Evolutionary conservation across 1,140 invertebrate species (phyloP).

Genomic region (Mizuhopecten yessoensis): DNA sequence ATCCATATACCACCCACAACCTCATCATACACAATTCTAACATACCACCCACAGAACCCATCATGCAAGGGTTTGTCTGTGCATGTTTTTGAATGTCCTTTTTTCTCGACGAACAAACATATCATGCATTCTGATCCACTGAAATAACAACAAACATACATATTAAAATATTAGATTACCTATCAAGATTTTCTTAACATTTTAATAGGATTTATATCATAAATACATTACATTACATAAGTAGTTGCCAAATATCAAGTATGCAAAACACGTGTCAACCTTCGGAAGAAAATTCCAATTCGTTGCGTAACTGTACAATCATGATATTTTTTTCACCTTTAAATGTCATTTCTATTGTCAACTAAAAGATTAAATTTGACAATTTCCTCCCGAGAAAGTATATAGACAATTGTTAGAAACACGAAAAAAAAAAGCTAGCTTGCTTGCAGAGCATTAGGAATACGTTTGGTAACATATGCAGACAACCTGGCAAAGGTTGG

Average conservation of each 20-base stretch:
- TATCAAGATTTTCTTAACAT: neutral
- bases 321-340: neutral
- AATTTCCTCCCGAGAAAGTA: neutral
- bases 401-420: neutral
- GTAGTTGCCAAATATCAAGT: neutral
- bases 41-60: too few relatives aligned
- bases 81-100: too few relatives aligned
- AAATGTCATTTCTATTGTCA: slow-evolving; percentile 25
- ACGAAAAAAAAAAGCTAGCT: neutral
- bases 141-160: too few relatives aligned
- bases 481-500: neutral
- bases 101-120: too few relatives aligned
- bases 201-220: neutral
- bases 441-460: neutral
- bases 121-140: too few relatives aligned
- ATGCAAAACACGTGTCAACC: neutral
- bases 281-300: neutral
- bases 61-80: too few relatives aligned
- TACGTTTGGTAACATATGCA: neutral
- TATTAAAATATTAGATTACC: neutral
- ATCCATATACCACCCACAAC: too few relatives aligned
- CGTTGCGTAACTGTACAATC: neutral
- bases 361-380: neutral
- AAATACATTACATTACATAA: neutral
- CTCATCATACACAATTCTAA: too few relatives aligned